Evolutionary conservation across 2,797 vertebrate genomes (phyloP), one percentile per base, ranked within the genome.

Genomic region (Thunnus albacares): DNA sequence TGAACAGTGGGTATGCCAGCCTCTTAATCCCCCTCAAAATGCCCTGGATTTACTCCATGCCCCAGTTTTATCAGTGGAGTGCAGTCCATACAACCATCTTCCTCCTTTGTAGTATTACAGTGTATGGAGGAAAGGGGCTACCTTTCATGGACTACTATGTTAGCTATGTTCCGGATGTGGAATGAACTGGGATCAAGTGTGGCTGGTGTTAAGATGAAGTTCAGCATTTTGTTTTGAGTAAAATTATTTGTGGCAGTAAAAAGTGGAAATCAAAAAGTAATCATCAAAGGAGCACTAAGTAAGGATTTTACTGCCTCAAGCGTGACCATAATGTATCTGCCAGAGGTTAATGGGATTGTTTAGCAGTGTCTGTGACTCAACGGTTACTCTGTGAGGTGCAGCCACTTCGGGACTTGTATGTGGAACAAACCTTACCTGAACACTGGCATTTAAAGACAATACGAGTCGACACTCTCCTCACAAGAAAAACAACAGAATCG

Each of bases 1-100:
- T 73, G 24, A 80, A 72, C 67, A 78, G 71, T 64, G 57, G 77
- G 56, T 52, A 35, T 86, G 80, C 26, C 64, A 75, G 62, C 30
- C 28, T 63, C 35, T 51, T 80, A 74, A 86, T 82, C 64, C 69
- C 41, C 33, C 28, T 61, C 52, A 82, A 84, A 72, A 76, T 68
- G 47, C 30, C 47, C n/a, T 80, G 75, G 79, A 76, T 82, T 74
- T 84, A 56, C 57, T 78, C 62, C 47, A 35, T 69, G 30, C 35
- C 33, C 45, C 28, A 53, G 47, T 76, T 80, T 70, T 71, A 77
- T 80, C 60, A 56, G 51, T 69, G 53, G 38, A 49, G 28, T 64
- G 49, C 47, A 59, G 64, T 73, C 30, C 64, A 33, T 43, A 55
- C 22, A 61, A 26, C 1, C 43, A 51, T 69, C 53, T 64, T 62